Base-by-base conservation (phyloP, 2,113 vertebrate genomes). In the Cephalopterus ornatus region DNA sequence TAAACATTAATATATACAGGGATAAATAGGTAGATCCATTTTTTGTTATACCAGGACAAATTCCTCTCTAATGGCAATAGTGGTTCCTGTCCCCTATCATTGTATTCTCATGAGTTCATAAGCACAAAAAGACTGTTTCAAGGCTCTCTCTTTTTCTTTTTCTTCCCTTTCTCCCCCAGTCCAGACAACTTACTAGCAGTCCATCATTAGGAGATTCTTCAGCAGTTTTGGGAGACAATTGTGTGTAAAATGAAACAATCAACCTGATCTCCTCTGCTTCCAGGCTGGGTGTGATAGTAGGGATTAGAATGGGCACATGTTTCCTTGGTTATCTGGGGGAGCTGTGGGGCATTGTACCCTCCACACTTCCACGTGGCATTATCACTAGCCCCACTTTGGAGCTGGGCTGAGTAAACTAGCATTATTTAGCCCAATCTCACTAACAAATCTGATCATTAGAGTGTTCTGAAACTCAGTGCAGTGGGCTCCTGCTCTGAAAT, bases 391-490 rank as follows among this genome's bases (percentile, higher is more conserved):
- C 33, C 14, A 55, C 24, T 37, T 67, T 76, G 49, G 12, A 65
- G 3, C 3, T 44, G 19, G 37, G 12, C 33, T 73, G 19, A 46
- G 11, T 33, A 86, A 88, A 82, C 37, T 49, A 30, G 56, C 5
- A 7, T 59, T 82, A 81, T 71, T 92, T 93, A 95, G 15, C 26
- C 33, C 4, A 18, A 74, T 93, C 39, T 91, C 21, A 18, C 88
- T 88, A 92, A 92, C 52, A 95, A 86, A 95, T 68, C 32, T 30
- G 92, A 50, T 61, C 44, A 89, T 77, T 73, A 77, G 35, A 52
- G 68, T 82, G 89, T 95, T 93, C 53, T 93, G 68, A 96, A 97
- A 92, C 83, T 92, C 72, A 49, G 26, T 90, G 26, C 37, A 4
- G 8, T 27, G 42, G 46, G 21, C 62, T 96, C 4, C 53, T 71